phyloP scores from a whole-genome alignment of 1,140 invertebrate species.

The Chionoecetes opilio region DNA sequence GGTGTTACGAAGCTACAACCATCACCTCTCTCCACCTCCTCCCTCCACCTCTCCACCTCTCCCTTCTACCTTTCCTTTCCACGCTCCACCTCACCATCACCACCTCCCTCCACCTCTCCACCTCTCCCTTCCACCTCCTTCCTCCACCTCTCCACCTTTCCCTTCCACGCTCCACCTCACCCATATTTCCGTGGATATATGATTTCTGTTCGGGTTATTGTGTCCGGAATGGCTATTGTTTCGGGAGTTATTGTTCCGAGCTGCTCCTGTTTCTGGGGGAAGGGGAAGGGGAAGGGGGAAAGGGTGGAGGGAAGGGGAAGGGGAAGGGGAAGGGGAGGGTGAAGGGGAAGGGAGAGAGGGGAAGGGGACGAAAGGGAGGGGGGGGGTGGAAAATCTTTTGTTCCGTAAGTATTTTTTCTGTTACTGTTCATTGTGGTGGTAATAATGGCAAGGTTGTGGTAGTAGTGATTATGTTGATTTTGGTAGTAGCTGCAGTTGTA shows the following conservation, averaged over 20 bases:
- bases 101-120: not conserved
- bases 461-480: not conserved
- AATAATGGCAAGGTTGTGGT: not conserved
- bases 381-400: not conserved
- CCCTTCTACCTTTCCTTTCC: no score
- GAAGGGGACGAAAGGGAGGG: no score
- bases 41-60: not conserved
- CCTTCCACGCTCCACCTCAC: no score
- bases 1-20: not conserved
- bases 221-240: slow-evolving; percentile 1
- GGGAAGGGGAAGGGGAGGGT: not conserved
- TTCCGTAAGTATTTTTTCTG: not conserved
- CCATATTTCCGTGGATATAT: slow-evolving; percentile 4
- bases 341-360: no score
- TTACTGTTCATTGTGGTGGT: not conserved
- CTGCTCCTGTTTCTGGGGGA: not conserved
- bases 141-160: no score
- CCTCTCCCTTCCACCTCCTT: not conserved
- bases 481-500: not conserved
- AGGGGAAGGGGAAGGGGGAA: not conserved
- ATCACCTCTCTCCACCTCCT: no score
- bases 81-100: not conserved
- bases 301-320: not conserved
- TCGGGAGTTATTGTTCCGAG: slow-evolving; percentile 37
- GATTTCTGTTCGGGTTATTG: not conserved